Conservation (phyloP, 2,888 invertebrate genomes). For the Standfussiana lucernea region DNA sequence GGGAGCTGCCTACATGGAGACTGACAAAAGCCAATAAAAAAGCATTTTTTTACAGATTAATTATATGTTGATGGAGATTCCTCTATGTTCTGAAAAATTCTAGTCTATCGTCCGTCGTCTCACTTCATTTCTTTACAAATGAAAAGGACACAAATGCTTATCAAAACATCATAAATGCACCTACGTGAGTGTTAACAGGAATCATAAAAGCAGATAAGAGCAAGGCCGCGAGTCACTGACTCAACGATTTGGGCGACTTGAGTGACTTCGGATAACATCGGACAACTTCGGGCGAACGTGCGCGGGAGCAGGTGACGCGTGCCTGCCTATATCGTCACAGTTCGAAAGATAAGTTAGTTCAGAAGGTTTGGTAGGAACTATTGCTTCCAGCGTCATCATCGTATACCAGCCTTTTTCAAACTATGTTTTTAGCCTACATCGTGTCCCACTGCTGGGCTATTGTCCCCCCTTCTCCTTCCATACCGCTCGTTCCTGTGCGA, state of each 20-base stretch:
- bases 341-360: not conserved
- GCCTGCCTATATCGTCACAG: conserved; percentile 14
- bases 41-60: not conserved
- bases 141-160: not conserved
- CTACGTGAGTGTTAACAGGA: conserved; percentile 10
- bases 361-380: conserved; percentile 6
- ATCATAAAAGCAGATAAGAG: conserved; percentile 15
- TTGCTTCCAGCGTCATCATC: not conserved
- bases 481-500: too few species aligned
- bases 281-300: conserved; percentile 39
- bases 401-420: not conserved
- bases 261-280: conserved; percentile 15
- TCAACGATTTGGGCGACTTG: conserved; percentile 14
- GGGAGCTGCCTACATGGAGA: not conserved
- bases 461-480: too few species aligned
- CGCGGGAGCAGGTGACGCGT: conserved; percentile 52
- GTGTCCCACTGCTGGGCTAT: too few species aligned
- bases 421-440: too few species aligned
- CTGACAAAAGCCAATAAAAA: not conserved
- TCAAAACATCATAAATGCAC: not conserved
- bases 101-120: not conserved
- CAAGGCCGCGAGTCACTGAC: conserved; percentile 16
- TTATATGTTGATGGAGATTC: not conserved
- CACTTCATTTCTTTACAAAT: conserved; percentile 4
- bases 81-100: not conserved